Conservation (phyloP, 2,797 vertebrate species). For the Emydoidea blandingii region DNA sequence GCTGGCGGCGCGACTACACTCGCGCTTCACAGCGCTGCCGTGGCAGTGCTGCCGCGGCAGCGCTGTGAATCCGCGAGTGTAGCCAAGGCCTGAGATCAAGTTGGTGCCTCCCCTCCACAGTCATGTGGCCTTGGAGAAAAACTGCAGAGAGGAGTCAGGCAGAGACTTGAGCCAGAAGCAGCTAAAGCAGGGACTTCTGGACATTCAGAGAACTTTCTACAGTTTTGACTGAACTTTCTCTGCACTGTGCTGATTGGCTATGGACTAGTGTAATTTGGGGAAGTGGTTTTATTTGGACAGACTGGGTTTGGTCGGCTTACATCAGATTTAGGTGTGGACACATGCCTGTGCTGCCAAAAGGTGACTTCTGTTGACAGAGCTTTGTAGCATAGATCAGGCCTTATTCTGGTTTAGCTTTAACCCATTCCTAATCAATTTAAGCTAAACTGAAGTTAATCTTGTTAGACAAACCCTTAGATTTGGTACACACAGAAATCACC, state of each 20-base stretch:
- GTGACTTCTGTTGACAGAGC: neutral
- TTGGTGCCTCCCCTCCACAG: neutral
- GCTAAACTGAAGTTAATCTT: slow-evolving; percentile 23
- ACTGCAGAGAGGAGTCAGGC: neutral
- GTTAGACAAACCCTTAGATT: neutral
- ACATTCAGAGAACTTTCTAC: neutral
- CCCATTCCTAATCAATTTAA: neutral
- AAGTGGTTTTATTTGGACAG: neutral
- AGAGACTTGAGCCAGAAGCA: neutral
- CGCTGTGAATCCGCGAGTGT: too few relatives aligned
- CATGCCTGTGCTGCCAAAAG: neutral
- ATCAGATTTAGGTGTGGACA: neutral
- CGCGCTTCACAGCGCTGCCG: too few relatives aligned
- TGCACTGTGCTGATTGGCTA: neutral
- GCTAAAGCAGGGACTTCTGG: neutral
- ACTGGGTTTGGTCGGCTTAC: neutral
- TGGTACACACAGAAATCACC: neutral
- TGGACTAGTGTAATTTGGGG: neutral
- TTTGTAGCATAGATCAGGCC: neutral
- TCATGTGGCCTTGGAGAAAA: neutral
- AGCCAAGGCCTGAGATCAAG: too few relatives aligned
- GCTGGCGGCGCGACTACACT: too few relatives aligned
- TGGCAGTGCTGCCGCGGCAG: too few relatives aligned
- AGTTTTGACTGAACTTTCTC: neutral
- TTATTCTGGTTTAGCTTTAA: neutral